Conservation (phyloP, 2,797 vertebrate genomes). For the Chloroceryle inda region DNA sequence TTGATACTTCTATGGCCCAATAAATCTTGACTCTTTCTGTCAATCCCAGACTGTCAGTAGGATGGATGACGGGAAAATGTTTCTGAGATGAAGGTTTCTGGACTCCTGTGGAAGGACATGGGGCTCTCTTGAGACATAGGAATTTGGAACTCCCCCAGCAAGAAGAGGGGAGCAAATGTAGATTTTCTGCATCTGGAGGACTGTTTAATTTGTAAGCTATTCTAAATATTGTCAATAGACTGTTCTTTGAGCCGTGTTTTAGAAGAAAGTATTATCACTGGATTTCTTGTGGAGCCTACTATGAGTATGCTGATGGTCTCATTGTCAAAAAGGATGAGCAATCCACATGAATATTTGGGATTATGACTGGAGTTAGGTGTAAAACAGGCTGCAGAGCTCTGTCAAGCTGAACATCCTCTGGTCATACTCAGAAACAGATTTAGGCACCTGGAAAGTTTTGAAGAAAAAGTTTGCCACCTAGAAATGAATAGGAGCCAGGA, state of each 20-base stretch:
- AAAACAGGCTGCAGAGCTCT: neutral
- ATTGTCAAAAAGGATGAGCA: neutral
- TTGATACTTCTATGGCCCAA: neutral
- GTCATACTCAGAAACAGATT: neutral
- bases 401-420: neutral
- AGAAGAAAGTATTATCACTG: neutral
- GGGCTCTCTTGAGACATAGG: neutral
- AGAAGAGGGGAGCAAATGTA: neutral
- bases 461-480: neutral
- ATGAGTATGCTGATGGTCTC: neutral
- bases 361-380: neutral
- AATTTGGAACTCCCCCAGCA: neutral
- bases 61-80: neutral
- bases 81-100: neutral
- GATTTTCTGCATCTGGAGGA: neutral
- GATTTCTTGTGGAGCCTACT: neutral
- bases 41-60: neutral
- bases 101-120: fast-evolving
- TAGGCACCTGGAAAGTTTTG: neutral
- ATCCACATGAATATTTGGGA: neutral
- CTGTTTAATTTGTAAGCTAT: neutral
- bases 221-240: neutral
- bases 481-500: neutral
- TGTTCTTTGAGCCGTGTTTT: neutral
- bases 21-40: neutral